A percentile compares a stretch with the other conserved stretches of the same genome.
Evolutionary conservation across 2,888 invertebrate species (phyloP).

Genomic region (Dicyrtoma fusca): DNA sequence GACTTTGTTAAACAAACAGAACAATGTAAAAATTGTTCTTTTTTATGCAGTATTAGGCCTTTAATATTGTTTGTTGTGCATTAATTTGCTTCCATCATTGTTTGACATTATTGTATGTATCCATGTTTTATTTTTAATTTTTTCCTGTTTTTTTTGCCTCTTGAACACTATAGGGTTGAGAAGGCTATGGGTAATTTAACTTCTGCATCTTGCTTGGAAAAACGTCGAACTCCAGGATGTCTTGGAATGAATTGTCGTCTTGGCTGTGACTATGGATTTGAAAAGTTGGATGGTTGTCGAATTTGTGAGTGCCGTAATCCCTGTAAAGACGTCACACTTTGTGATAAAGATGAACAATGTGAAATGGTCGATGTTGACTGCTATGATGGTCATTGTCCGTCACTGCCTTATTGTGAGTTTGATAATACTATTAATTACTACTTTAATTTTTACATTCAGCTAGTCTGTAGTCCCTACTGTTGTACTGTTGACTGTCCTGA

Average conservation of each 20-base stretch:
- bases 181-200: conserved; percentile 47
- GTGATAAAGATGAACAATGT: conserved; percentile 67
- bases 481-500: no score
- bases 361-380: conserved; percentile 83
- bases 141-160: not conserved
- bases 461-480: not conserved
- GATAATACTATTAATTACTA: conserved; percentile 18
- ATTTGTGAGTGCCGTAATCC: conserved; percentile 81
- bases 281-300: conserved; percentile 73
- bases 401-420: conserved; percentile 76
- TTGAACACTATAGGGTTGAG: conserved; percentile 32
- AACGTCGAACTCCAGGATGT: conserved; percentile 69
- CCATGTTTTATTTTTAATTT: not conserved
- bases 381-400: conserved; percentile 81
- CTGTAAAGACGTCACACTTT: conserved; percentile 70
- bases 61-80: no score
- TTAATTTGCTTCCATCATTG: no score
- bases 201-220: conserved; percentile 56
- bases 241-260: conserved; percentile 77
- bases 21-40: not conserved
- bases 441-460: not conserved
- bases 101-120: not conserved
- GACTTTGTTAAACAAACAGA: not conserved
- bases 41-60: not conserved
- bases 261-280: conserved; percentile 82